Percentiles rank a stretch among this genome's conserved stretches.
Evolutionary conservation across 1,140 invertebrate genomes (phyloP).

Genomic region (Lasioglossum baleicum): DNA sequence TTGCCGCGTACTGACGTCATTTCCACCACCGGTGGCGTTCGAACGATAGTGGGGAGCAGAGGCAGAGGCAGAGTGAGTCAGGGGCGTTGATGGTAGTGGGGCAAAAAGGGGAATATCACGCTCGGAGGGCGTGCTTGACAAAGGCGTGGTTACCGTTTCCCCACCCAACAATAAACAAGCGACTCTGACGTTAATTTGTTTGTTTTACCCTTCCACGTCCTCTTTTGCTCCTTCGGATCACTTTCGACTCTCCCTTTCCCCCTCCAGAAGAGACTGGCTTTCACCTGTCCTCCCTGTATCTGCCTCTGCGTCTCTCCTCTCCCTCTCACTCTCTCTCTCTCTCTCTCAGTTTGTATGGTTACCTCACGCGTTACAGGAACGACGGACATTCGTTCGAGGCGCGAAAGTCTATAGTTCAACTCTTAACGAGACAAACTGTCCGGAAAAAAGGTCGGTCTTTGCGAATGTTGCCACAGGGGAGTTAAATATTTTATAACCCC

Average conservation of each 20-base stretch:
- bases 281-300: slow-evolving; percentile 22
- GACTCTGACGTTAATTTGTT: slow-evolving; percentile 77
- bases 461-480: too few relatives aligned
- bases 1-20: slow-evolving; percentile 69
- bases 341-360: background rate
- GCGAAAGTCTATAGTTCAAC: slow-evolving; percentile 3
- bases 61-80: slow-evolving; percentile 35
- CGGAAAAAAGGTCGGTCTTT: too few relatives aligned
- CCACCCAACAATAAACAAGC: slow-evolving; percentile 79
- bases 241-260: slow-evolving; percentile 22
- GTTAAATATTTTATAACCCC: too few relatives aligned
- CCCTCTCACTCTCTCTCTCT: slow-evolving; percentile 9
- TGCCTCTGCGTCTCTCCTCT: too few relatives aligned
- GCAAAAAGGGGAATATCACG: slow-evolving; percentile 59
- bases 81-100: slow-evolving; percentile 69
- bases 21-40: slow-evolving; percentile 56
- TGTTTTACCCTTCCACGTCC: slow-evolving; percentile 70
- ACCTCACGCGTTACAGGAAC: background rate
- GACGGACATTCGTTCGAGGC: background rate
- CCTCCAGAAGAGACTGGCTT: background rate
- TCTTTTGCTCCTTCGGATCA: slow-evolving; percentile 39
- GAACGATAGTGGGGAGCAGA: slow-evolving; percentile 53
- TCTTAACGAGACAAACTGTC: background rate
- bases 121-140: slow-evolving; percentile 75
- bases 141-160: slow-evolving; percentile 77